A percentile compares a stretch with the other conserved stretches of the same genome.
Conservation (phyloP, 30 jellyfish, hydroid and myxozoan genomes). For the Sanderia malayensis region DNA sequence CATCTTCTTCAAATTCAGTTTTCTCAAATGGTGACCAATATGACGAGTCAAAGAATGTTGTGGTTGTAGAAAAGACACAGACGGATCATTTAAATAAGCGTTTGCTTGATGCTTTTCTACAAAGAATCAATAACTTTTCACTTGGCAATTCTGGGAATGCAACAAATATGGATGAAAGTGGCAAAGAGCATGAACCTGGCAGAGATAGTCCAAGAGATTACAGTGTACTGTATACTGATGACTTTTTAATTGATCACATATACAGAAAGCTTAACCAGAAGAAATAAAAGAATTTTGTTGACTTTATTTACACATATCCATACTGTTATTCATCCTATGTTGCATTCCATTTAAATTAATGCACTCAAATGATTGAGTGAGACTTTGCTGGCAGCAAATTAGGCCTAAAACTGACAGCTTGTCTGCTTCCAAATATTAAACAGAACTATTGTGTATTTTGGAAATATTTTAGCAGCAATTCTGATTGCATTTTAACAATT, state of each 20-base stretch:
- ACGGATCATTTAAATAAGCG: conserved; percentile 74
- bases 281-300: conserved; percentile 1
- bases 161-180: conserved; percentile 4
- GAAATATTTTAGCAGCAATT: too few species aligned
- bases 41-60: background rate
- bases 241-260: conserved; percentile 86
- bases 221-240: conserved; percentile 77
- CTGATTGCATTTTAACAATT: too few species aligned
- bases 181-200: conserved; percentile 27
- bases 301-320: too few species aligned
- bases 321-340: too few species aligned
- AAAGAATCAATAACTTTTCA: conserved; percentile 63
- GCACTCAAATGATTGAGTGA: too few species aligned
- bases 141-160: conserved; percentile 28
- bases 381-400: too few species aligned
- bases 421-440: too few species aligned
- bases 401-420: too few species aligned
- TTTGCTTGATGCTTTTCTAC: conserved; percentile 65
- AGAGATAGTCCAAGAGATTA: conserved; percentile 55
- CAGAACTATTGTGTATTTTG: too few species aligned
- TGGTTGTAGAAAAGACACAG: conserved; percentile 57
- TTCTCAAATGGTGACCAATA: background rate
- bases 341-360: too few species aligned
- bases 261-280: conserved; percentile 57
- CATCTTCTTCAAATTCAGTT: background rate